A percentile compares a stretch with the other conserved stretches of the same genome.
Conservation (phyloP, 2,888 invertebrate species). For the Shargacucullia verbasci region DNA sequence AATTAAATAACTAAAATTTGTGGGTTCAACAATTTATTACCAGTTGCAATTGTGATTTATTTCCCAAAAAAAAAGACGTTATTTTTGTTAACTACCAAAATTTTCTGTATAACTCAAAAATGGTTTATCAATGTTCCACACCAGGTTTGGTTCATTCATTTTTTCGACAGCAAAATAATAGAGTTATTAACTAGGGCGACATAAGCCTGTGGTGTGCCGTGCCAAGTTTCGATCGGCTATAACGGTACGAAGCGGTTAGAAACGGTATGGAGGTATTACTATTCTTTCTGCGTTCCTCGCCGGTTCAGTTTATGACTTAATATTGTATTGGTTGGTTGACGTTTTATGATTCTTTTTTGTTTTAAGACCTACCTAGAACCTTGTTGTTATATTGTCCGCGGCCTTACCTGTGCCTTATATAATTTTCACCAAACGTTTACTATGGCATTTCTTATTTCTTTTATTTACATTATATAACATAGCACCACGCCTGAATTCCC, state of each 20-base stretch:
- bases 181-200: constrained; percentile 51
- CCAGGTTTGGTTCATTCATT: constrained; percentile 37
- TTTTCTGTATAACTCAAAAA: constrained; percentile 32
- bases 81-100: not conserved
- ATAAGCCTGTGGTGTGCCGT: constrained; percentile 35
- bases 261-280: constrained; percentile 31
- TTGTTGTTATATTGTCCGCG: too few relatives aligned
- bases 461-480: too few relatives aligned
- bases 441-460: too few relatives aligned
- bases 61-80: too few relatives aligned
- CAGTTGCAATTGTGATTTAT: too few relatives aligned
- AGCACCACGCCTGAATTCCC: too few relatives aligned
- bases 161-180: constrained; percentile 54
- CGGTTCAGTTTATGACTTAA: constrained; percentile 30
- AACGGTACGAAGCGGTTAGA: not conserved
- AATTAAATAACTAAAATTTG: too few relatives aligned
- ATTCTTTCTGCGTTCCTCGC: constrained; percentile 33
- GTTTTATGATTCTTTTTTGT: not conserved
- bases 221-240: constrained; percentile 53
- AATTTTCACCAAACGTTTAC: too few relatives aligned
- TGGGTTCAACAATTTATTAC: too few relatives aligned
- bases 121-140: constrained; percentile 34
- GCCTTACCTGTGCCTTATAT: too few relatives aligned
- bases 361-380: not conserved
- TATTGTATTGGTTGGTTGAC: constrained; percentile 29